Evolutionary conservation across 2,888 invertebrate species (phyloP), one percentile per base, ranked within the genome.

Genomic region (Helleia helle): DNA sequence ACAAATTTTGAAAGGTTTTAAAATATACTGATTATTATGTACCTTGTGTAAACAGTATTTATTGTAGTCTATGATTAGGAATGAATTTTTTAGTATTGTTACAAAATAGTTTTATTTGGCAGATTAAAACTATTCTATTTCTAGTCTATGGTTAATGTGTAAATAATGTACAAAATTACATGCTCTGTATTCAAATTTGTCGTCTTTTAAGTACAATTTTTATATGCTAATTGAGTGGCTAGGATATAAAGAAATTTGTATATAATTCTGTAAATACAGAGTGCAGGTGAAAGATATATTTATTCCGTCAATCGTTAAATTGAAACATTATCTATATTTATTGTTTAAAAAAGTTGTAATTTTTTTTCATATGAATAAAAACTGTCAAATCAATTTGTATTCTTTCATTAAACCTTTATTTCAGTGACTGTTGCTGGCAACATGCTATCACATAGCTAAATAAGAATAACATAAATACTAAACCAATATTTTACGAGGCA

Each of bases 291-390:
- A 71, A 69, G 58, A 67, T 70, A 73, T 76, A 74, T 76, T 73
- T 80, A 81, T 75, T 80, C 75, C 66, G 65, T 74, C 76, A 80
- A 55, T 71, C 73, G 56, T 70, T 69, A 61, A 66, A 72, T 69
- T 75, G 67, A 68, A 52, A 71, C 54, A 62, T 64, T 62, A 70
- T 70, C 62, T 65, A 68, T 74, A 74, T 76, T 70, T 76, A 80
- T 80, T 72, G 71, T 77, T 81, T 77, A 63, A 74, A 75, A 68
- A 71, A 56, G 75, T 71, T 79, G 72, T 79, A 75, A 71, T 71
- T 74, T 75, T 83, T n/a, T 81, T 83, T 83, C 74, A 75, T 77
- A 76, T 76, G 62, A 77, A 68, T 71, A 70, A 77, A 80, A 71
- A 68, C 38, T 27, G 18, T 22, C 34, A 34, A 34, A 34, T 12